A percentile compares a stretch with the other conserved stretches of the same genome.
Evolutionary conservation across 1,140 invertebrate species (phyloP).

Genomic region (Microplitis demolitor): DNA sequence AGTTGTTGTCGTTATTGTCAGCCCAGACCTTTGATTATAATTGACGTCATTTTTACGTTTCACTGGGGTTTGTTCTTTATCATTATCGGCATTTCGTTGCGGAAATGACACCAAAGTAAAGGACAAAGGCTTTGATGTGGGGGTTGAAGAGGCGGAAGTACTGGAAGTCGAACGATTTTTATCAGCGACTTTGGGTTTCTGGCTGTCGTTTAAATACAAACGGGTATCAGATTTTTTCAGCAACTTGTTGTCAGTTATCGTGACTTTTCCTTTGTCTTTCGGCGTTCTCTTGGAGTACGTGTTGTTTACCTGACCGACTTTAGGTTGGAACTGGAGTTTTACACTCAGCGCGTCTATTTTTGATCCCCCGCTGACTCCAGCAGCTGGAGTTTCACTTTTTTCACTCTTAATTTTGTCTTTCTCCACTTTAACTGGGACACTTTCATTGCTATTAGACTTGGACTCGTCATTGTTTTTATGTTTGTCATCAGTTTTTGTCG

Average conservation of each 20-base stretch:
- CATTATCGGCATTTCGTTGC: slow-evolving; percentile 1
- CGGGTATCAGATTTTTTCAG: slow-evolving; percentile 35
- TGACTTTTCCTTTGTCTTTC: slow-evolving; percentile 41
- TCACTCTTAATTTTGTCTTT: slow-evolving; percentile 33
- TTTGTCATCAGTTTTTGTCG: not conserved
- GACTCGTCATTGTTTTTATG: slow-evolving; percentile 46
- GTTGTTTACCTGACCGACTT: slow-evolving; percentile 53
- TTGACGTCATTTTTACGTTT: no score
- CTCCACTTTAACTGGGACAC: not conserved
- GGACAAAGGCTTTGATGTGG: not conserved
- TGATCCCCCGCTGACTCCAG: slow-evolving; percentile 39
- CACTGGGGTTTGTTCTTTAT: not conserved
- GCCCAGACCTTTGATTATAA: slow-evolving; percentile 12
- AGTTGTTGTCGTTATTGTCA: slow-evolving; percentile 27
- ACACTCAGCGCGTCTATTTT: slow-evolving; percentile 58
- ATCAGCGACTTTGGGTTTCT: not conserved
- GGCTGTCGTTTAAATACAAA: slow-evolving; percentile 16
- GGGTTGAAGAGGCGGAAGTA: not conserved
- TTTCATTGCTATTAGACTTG: no score
- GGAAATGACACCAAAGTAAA: slow-evolving; percentile 7
- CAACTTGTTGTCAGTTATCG: slow-evolving; percentile 31
- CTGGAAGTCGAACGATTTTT: not conserved
- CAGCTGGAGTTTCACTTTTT: slow-evolving; percentile 26
- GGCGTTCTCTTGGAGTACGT: slow-evolving; percentile 50
- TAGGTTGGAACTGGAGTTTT: slow-evolving; percentile 57